Evolutionary conservation across 2,888 invertebrate species (phyloP), one percentile per base, ranked within the genome.

Genomic region (Drosophila birchii): DNA sequence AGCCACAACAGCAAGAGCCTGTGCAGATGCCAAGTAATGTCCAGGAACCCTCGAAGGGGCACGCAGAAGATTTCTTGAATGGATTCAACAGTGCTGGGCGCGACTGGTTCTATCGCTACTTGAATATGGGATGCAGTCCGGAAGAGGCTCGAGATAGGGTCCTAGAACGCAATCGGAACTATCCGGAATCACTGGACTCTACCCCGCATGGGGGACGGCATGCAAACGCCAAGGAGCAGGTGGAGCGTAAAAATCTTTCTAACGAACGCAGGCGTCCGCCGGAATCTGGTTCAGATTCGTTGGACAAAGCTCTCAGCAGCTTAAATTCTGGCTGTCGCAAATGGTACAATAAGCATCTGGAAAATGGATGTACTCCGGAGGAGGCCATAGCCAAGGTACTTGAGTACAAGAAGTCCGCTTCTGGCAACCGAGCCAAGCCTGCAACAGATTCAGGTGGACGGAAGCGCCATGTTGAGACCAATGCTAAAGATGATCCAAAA

Each of bases 21-120:
- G 11, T n/a, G 12, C 36, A 16, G 5, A 38, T 38, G 20, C 51
- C 23, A 16, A 11, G 0, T 9, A 36, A 53, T n/a, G 5, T 16
- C 16, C 14, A 16, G 29, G 29, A n/a, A 5, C 38, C 20, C 4
- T n/a, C 39, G 2, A 12, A 32, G 9, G 11, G 23, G 23, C 23
- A n/a, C 9, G 11, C 9, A 14, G n/a, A 39, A 1, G 6, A n/a
- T 11, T 23, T n/a, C 34, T 6, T 41, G 6, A 7, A 16, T 0
- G n/a, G 5, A 1, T 58, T 60, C 5, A 57, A 39, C 41, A 23
- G 18, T 18, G 34, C 60, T 12, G 58, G 23, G 7, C 58, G 60
- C 41, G 41, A 57, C 14, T 41, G 39, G 58, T 60, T 16, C 41
- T 38, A 26, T 18, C 60, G 59, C 43, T 58, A 43, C 23, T 7